phyloP scores from a whole-genome alignment of 1,140 invertebrate genomes.

The Apis mellifera region Amel_HAv3.1 CM009932.2:8046501-8047000 shows the following conservation, averaged over 20 bases:
- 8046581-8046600: too few species aligned
- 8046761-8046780: constrained; percentile 38
- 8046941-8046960: constrained; percentile 79
- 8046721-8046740: constrained; percentile 25
- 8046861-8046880: constrained; percentile 53
- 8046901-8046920: constrained; percentile 71
- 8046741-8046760: constrained; percentile 39
- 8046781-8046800: constrained; percentile 20
- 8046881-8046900: constrained; percentile 69
- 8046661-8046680: neutral
- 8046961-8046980: constrained; percentile 79
- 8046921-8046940: constrained; percentile 64
- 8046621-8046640: too few species aligned
- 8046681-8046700: neutral
- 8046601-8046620: neutral
- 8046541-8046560: too few species aligned
- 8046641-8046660: too few species aligned
- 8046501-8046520: too few species aligned
- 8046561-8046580: too few species aligned
- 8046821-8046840: constrained; percentile 60
- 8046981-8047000: constrained; percentile 81
- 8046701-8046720: neutral
- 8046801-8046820: neutral
- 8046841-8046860: constrained; percentile 49
- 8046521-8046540: neutral